These are phyloP conservation scores for Lepisosteus osseus DNA, from an alignment of 2,113 vertebrate genomes.

Conservation along the genomic window DNA sequence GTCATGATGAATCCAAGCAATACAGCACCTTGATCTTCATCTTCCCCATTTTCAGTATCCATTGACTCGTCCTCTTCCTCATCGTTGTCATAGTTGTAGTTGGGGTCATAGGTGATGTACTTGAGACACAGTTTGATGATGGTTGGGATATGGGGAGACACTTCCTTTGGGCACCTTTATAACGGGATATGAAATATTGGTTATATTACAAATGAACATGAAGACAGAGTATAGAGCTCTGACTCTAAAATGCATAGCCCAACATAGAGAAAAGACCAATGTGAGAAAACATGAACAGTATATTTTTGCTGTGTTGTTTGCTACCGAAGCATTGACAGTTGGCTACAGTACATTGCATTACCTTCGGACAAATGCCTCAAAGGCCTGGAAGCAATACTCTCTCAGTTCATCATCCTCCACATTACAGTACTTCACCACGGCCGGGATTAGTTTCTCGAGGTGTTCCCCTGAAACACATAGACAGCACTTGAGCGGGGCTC, in stretches of 20 bases:
- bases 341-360: conserved; percentile 34
- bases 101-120: conserved; percentile 88
- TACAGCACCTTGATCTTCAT: conserved; percentile 77
- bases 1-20: neutral
- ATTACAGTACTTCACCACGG: conserved; percentile 80
- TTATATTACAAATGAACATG: neutral
- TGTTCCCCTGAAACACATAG: conserved; percentile 71
- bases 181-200: neutral
- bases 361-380: conserved; percentile 88
- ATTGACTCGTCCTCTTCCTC: conserved; percentile 77
- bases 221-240: neutral
- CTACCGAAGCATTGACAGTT: too few relatives aligned
- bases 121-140: conserved; percentile 83
- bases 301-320: neutral
- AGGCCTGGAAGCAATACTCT: conserved; percentile 90
- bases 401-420: conserved; percentile 89
- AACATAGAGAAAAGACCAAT: too few relatives aligned
- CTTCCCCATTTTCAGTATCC: conserved; percentile 79
- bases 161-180: conserved; percentile 86
- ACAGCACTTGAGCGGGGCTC: too few relatives aligned
- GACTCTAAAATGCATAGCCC: too few relatives aligned
- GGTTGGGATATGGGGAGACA: conserved; percentile 74
- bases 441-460: conserved; percentile 83
- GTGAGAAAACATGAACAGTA: neutral
- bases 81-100: conserved; percentile 86